Percentiles rank a stretch among this genome's conserved stretches.
phyloP scores from a whole-genome alignment of 2,888 invertebrate species.

The Apamea monoglypha region DNA sequence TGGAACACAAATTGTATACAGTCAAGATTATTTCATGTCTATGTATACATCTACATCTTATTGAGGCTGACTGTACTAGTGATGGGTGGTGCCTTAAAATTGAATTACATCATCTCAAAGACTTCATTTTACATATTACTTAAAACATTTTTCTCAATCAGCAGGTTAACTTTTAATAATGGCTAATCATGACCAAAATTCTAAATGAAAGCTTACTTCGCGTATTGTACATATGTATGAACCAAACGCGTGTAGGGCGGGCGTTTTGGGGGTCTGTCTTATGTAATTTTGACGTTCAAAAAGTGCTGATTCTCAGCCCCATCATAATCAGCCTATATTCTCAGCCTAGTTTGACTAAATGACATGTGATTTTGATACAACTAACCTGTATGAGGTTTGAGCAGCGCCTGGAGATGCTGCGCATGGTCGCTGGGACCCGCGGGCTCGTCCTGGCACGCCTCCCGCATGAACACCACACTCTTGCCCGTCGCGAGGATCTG shows the following conservation, averaged over 20 bases:
- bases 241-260: too few species aligned
- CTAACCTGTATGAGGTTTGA: slow-evolving; percentile 76
- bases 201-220: neutral
- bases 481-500: slow-evolving; percentile 98
- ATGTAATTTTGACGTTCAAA: too few species aligned
- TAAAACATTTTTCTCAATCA: neutral
- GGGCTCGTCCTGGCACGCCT: slow-evolving; percentile 96
- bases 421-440: slow-evolving; percentile 89
- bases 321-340: too few species aligned
- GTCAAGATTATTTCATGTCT: neutral
- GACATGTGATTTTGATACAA: neutral
- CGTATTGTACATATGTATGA: neutral
- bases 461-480: slow-evolving; percentile 98
- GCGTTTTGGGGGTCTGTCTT: too few species aligned
- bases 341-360: too few species aligned
- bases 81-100: too few species aligned
- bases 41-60: neutral
- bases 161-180: neutral
- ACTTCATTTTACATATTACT: neutral
- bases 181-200: neutral
- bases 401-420: slow-evolving; percentile 92
- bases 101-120: too few species aligned
- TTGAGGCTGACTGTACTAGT: neutral
- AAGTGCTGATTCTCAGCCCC: too few species aligned
- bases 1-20: neutral